phyloP scores from a whole-genome alignment of 2,888 invertebrate species.

The Charanyca ferruginea region DNA sequence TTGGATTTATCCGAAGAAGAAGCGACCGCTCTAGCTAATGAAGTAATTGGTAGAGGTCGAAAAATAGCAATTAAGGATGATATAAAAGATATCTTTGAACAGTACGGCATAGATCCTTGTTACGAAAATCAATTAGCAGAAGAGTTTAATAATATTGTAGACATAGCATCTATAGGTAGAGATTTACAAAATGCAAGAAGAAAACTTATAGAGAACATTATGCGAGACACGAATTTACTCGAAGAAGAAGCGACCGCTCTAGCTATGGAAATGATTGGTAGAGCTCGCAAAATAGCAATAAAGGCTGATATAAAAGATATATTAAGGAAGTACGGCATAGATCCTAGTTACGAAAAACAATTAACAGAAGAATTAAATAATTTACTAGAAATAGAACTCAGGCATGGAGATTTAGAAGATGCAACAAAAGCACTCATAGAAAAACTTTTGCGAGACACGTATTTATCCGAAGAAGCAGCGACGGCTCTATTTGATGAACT shows the following conservation, averaged over 20 bases:
- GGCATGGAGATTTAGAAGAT: constrained; percentile 9
- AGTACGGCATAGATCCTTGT: constrained; percentile 3
- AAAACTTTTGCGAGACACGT: constrained; percentile 24
- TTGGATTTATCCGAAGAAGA: constrained; percentile 16
- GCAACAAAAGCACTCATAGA: constrained; percentile 7
- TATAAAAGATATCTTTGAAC: neutral
- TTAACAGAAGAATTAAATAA: constrained; percentile 9
- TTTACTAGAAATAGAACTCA: constrained; percentile 7
- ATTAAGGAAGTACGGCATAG: neutral
- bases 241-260: constrained; percentile 16
- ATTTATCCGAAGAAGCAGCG: constrained; percentile 26
- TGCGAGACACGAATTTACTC: constrained; percentile 19
- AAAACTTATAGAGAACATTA: constrained; percentile 18
- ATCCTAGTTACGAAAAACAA: neutral
- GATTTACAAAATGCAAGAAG: constrained; percentile 15
- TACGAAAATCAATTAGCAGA: constrained; percentile 1
- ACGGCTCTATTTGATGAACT: constrained; percentile 10
- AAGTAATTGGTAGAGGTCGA: constrained; percentile 15
- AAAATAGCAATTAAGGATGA: constrained; percentile 5
- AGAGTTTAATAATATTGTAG: constrained; percentile 15
- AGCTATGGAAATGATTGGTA: constrained; percentile 15
- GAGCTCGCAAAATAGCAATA: constrained; percentile 9
- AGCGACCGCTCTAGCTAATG: constrained; percentile 12
- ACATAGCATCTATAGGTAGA: neutral
- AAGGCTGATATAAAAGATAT: neutral